A percentile compares a stretch with the other conserved stretches of the same genome.
phyloP scores from a whole-genome alignment of 2,888 invertebrate genomes.

The Rotaria macrura region DNA sequence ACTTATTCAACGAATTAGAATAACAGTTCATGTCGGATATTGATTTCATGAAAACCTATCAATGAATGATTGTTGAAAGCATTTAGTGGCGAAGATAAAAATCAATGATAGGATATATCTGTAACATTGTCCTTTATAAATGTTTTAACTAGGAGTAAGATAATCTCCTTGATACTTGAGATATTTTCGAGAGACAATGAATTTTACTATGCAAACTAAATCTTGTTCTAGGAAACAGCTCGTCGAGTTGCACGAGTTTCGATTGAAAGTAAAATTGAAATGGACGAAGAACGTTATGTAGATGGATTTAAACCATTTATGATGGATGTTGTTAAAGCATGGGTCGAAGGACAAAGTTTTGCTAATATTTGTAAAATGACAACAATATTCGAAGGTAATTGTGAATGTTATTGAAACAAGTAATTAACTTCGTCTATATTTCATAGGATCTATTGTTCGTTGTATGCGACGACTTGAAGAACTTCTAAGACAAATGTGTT shows the following conservation, averaged over 20 bases:
- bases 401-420: no score
- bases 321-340: constrained; percentile 90
- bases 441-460: constrained; percentile 58
- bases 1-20: no score
- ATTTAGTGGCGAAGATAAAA: no score
- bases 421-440: no score
- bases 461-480: constrained; percentile 93
- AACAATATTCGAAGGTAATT: constrained; percentile 83
- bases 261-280: constrained; percentile 53
- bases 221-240: constrained; percentile 31
- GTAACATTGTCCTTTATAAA: no score
- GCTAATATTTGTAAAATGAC: constrained; percentile 86
- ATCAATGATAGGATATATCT: no score
- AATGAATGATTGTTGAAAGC: no score
- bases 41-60: no score
- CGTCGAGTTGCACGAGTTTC: constrained; percentile 78
- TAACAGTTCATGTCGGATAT: no score
- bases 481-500: constrained; percentile 80
- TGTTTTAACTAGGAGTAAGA: no score
- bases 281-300: constrained; percentile 83
- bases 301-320: constrained; percentile 81
- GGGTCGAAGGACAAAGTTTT: constrained; percentile 87
- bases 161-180: no score
- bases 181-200: no score
- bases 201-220: neutral